Base-by-base conservation (phyloP, 2,797 vertebrate genomes). In the Microctenopoma steveboyesi region DNA sequence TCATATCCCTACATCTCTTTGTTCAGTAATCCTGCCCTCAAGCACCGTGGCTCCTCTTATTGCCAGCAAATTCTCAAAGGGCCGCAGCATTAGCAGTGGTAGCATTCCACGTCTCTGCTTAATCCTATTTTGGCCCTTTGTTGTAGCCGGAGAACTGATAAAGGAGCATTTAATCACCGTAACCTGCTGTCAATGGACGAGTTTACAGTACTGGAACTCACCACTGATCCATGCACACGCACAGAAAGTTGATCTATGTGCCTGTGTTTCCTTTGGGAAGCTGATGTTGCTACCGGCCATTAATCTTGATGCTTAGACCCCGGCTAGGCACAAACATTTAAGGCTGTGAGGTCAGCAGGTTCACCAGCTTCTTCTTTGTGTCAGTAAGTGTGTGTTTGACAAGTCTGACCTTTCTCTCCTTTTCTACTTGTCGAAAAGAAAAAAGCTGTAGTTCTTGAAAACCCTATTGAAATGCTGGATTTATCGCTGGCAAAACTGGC, bases 81-180 rank as follows among this genome's bases (percentile, higher is more conserved):
- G 66, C 76, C 30, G 59, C 40, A 60, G 72, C 82, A 70, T 87
- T 85, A 88, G 85, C 81, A 56, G 72, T 54, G 72, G 72, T 82
- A 67, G 75, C 40, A 33, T 83, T 88, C 70, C 87, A 87, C 83
- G 39, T 85, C 84, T 86, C 64, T 7, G 14, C 85, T 59, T 90
- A 90, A 90, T 90, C 89, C 88, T 52, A 42, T 90, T 91, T 82
- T 59, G 60, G 74, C 68, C 69, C 76, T 88, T 88, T 89, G 88
- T 88, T 81, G 81, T 69, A 64, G 71, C 64, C 69, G 0, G 8
- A 67, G 71, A 79, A 58, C 70, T 79, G 81, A 78, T 81, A 81
- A 90, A 88, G 72, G 53, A 78, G 67, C 68, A 51, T 64, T 80
- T 88, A 88, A 86, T 86, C 62, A 22, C 76, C 72, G 65, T 74